Conservation (phyloP, 2,888 invertebrate species). For the Cantharis nigra region DNA sequence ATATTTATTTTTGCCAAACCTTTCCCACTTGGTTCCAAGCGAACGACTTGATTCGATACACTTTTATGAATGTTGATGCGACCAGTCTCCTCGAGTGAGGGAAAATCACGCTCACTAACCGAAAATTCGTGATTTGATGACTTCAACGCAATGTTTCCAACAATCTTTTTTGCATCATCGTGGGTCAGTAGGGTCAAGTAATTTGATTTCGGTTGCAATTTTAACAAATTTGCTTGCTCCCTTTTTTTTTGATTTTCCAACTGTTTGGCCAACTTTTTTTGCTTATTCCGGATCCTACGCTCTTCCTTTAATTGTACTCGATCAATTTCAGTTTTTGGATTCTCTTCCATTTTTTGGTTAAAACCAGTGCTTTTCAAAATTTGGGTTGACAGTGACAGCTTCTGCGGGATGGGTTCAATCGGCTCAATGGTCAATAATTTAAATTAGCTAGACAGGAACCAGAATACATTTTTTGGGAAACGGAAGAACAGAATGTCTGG, state of each 20-base stretch:
- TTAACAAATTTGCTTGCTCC: background rate
- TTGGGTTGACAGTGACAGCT: no score
- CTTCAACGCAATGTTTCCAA: background rate
- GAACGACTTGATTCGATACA: background rate
- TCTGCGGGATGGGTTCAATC: no score
- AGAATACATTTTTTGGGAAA: no score
- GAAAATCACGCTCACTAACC: constrained; percentile 5
- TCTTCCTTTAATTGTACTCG: background rate
- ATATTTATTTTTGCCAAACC: background rate
- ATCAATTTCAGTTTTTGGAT: background rate
- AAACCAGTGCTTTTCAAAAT: background rate
- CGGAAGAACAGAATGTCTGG: no score
- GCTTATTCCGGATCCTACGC: background rate
- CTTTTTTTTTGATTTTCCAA: background rate
- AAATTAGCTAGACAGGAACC: no score
- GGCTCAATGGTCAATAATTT: no score
- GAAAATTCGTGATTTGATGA: background rate
- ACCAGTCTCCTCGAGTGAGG: background rate
- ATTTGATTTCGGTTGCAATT: constrained; percentile 18
- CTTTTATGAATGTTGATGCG: background rate
- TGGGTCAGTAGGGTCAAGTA: constrained; percentile 31
- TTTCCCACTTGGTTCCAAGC: background rate
- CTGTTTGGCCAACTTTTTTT: background rate
- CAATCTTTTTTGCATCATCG: constrained; percentile 27
- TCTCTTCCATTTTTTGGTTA: background rate